Evolutionary conservation across 1,140 invertebrate species (phyloP), one percentile per base, ranked within the genome.

Genomic region (Manduca sexta): DNA sequence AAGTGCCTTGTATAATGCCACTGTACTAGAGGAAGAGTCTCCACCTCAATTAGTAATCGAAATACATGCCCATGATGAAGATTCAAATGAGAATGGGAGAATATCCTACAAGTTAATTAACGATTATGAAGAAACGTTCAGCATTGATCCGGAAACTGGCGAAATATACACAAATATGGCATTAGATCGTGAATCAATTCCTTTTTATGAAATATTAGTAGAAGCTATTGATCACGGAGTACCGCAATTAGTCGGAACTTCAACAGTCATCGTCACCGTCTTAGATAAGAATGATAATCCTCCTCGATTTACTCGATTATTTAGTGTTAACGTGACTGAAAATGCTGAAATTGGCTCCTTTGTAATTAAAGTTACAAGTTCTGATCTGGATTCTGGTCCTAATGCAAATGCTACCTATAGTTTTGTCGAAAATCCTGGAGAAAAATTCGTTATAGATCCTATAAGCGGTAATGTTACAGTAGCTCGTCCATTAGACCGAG

Each of bases 261-360:
- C 96, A 0, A 96, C 93, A 18, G 93, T 98, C 0, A 68, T 95
- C 11, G 88, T 98, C 0, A 94, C 91, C 3, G 91, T 98, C 11
- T 73, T 93, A 12, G 96, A 98, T 71, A 96, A 96, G 78, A 98
- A 99, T 84, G 97, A 99, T 77, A 97, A 98, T 80, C 94, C 95
- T 7, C 97, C 97, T 0, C 89, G 93, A 52, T 99, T 99, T 74
- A 97, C 96, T 0, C 86, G 96, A 39, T 81, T 98, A 0, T 98
- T 97, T 75, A 96, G 93, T 66, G 94, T 96, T 0, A 97, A 97
- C 71, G 95, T 99, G 0, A 97, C 96, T 0, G 98, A 99, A 87
- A 98, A 99, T 83, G 91, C 95, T 0, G 93, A 95, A 56, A 90
- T 97, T 34, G 97, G 95, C 2, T 93, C 95, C 1, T 97, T 98